Evolutionary conservation across 1,140 invertebrate species (phyloP), one percentile per base, ranked within the genome.

Genomic region (Plectus sambesii): DNA sequence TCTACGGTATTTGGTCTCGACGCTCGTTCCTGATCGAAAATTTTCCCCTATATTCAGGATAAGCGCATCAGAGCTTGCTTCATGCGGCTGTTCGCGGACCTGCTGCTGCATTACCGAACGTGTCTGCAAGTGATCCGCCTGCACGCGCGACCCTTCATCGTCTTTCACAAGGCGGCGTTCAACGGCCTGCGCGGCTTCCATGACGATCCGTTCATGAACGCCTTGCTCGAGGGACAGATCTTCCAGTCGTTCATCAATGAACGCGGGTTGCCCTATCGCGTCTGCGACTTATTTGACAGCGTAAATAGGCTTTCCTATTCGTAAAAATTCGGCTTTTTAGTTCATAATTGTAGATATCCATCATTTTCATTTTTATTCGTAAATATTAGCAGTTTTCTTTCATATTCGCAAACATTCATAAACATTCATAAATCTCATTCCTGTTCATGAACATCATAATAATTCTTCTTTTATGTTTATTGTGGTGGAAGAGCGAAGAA

Each of bases 271-370:
- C 88, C 93, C 0, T 97, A 88, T 83, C 73, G 92, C 46, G 78
- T 84, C 12, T 89, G 86, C 66, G 92, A 97, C 73, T 82, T 94
- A 36, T 98, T 90, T 84, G 93, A 97, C 72, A 89, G 97, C 67
- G 76, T 90, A 4, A 82, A 47, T 46, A 5, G 36, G 39, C 39
- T 30, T n/a, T 20, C 48, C 26, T 12, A n/a, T 5, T 9, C 4
- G 2, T 41, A 55, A 45, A 3, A 42, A 4, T 30, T 25, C 12
- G 17, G 48, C 20, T 37, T 12, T 46, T 19, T 30, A 46, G 44
- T 6, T 12, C 26, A 2, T 35, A n/a, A 43, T 5, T 40, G 39
- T 2, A 25, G 44, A 1, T 36, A 33, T n/a, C 20, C 48, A 30
- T 12, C 15, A 5, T 9, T n/a, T n/a, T n/a, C n/a, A n/a, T n/a